Evolutionary conservation across 2,888 invertebrate species (phyloP), one percentile per base, ranked within the genome.

Genomic region (Aplocera efformata): DNA sequence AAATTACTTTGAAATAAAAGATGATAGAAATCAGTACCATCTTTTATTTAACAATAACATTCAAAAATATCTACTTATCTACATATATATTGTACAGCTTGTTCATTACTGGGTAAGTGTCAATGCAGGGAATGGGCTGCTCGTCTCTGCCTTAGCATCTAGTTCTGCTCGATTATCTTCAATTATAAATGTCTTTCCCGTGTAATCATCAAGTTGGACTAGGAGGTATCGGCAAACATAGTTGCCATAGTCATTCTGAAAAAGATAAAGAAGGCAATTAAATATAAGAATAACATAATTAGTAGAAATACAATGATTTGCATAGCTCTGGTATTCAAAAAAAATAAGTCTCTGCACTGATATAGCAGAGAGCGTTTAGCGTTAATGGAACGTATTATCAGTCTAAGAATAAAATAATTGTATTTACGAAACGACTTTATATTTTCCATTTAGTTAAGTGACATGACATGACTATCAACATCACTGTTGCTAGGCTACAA

Each of bases 201-300:
- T 91, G 67, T 93, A 92, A 66, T 95, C 94, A 68, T 97, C 94
- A 21, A 96, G 80, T 76, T 96, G 93, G 1, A 96, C 94, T 64
- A 96, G 91, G 35, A 98, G 73, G 70, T 96, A 97, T 51, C 94
- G 90, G 71, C 95, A 97, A 55, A 93, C 91, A 66, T 93, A 96
- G 48, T 93, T 90, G 0, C 95, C 94, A 59, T 90, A 88, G 23
- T 92, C 90, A 81, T 93, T 91, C 96, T 97, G 82, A 86, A 91
- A 52, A 32, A 17, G 13, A 36, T 17, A 25, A 8, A 6, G 7
- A 39, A 8, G 3, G 7, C 3, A 22, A 32, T 29, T 23, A n/a
- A 8, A 20, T 7, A 29, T 20, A 8, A 11, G 13, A 22, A 20
- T 9, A 6, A 22, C 5, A n/a, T 9, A 17, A 17, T 20, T 20